phyloP scores from a whole-genome alignment of 2,797 vertebrate species.

The Oreochromis mossambicus region DNA sequence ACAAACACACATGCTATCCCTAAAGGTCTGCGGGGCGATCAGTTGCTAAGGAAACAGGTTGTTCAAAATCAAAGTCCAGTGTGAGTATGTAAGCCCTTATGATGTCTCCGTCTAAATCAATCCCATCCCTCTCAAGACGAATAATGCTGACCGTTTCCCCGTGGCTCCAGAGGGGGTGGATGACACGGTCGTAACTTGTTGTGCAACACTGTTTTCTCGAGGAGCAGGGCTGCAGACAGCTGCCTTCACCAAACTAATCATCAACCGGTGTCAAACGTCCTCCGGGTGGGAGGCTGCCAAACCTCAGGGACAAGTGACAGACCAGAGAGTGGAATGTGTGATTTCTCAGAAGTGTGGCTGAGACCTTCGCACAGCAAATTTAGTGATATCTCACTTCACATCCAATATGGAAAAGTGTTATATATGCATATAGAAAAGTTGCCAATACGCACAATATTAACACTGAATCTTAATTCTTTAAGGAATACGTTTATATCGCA shows the following conservation, averaged over 20 bases:
- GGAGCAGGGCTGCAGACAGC: not conserved
- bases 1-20: constrained; percentile 44
- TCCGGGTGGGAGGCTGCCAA: constrained; percentile 2
- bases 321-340: constrained; percentile 8
- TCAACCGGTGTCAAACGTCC: constrained; percentile 4
- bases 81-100: constrained; percentile 23
- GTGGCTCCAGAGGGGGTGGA: not conserved
- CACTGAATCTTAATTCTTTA: not conserved
- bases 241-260: constrained; percentile 20
- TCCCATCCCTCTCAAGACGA: constrained; percentile 10
- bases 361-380: constrained; percentile 2
- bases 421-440: not conserved
- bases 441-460: not conserved
- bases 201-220: constrained; percentile 1
- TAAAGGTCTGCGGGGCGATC: constrained; percentile 39
- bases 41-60: constrained; percentile 55
- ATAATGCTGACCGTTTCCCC: constrained; percentile 2
- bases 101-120: constrained; percentile 7
- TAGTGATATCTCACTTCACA: constrained; percentile 25
- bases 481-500: not conserved
- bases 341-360: constrained; percentile 7
- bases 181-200: not conserved
- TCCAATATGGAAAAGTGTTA: not conserved
- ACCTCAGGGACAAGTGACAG: constrained; percentile 29
- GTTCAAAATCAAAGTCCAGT: constrained; percentile 61